Base-by-base conservation (phyloP, 2,797 vertebrate genomes). In the Microctenopoma lineatum region DNA sequence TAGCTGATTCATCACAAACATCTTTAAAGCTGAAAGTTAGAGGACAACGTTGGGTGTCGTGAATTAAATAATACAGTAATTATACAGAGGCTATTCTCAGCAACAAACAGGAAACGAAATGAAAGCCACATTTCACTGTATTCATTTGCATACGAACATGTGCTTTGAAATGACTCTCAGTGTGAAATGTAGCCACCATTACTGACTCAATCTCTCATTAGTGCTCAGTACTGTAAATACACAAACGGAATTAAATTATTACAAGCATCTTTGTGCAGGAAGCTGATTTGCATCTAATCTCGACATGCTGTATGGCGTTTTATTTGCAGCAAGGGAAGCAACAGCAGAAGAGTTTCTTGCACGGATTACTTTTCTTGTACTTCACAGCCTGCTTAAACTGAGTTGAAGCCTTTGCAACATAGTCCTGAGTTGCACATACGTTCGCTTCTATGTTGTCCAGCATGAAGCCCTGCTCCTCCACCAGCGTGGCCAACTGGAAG, bases 401-500 rank as follows among this genome's bases (percentile, higher is more conserved):
- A 0, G 45, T 52, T 7, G 93, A 86, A 59, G 96, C 95, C 52
- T 94, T 93, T 47, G 53, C 89, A 0, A 96, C 93, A 26, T 96
- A 98, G 84, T 98, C 95, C 82, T 94, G 70, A 10, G 97, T 95
- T 14, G 91, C 89, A 4, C 73, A 61, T 52, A 99, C 94, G 4
- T 96, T 97, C 18, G 95, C 81, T 63, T 98, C 95, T 27, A 99
- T 96, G 83, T 96, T 95, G 8, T 99, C 82, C 62, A 98, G 79
- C 73, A 95, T 96, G 89, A 89, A 90, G 0, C 96, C 96, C 90
- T 99, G 98, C 81, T 98, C 92, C 88, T 99, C 98, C 83, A 98
- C 96, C 73, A 98, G 84, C 83, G 94, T 46, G 0, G 96, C 96
- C 93, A 99, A 94, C 84, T 98, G 96, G 70, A 96, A 89, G 88